Evolutionary conservation across 2,113 vertebrate genomes (phyloP), one percentile per base, ranked within the genome.

Genomic region (Myiagra hebetior): DNA sequence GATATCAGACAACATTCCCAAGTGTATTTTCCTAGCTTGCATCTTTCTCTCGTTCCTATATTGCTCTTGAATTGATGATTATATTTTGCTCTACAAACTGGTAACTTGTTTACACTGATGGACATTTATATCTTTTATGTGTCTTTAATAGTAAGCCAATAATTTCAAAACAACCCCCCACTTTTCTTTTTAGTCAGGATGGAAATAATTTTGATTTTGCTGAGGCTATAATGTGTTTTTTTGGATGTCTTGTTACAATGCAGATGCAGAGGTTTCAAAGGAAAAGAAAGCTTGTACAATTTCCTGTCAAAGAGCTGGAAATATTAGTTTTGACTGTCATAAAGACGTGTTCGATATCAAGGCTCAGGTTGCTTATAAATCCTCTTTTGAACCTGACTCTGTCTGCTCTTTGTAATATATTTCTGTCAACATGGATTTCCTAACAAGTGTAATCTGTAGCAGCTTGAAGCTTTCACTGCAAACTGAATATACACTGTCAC

Each of bases 401-500:
- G 39, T 69, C 35, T 85, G 49, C 21, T 79, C n/a, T 94, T 93
- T 91, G 64, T 68, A 82, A 75, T 93, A 85, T 24, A 64, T 72
- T 91, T 91, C 74, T 92, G 82, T 94, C 90, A 94, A 37, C 44
- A 13, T 16, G 41, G 57, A 82, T 94, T 95, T 94, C 63, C 62
- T 82, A 79, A 85, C 50, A 70, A 84, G 67, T 52, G 31, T 85
- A 60, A 90, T 90, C 70, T 85, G 85, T 82, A 85, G 59, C 77
- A 87, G 37, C 57, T 93, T 53, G 78, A 79, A 92, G 70, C 78
- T 85, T 85, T 91, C 75, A 42, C 57, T 88, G 78, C 75, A 73
- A 53, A 49, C 88, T 47, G 63, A 72, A 69, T 57, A 15, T 49
- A 23, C 7, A 2, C 78, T 82, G 62, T 87, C 78, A 83, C 53